A percentile compares a stretch with the other conserved stretches of the same genome.
These are phyloP conservation scores for Hirundichthys speculiger DNA, from an alignment of 2,113 vertebrate species.

Conservation along the genomic window DNA sequence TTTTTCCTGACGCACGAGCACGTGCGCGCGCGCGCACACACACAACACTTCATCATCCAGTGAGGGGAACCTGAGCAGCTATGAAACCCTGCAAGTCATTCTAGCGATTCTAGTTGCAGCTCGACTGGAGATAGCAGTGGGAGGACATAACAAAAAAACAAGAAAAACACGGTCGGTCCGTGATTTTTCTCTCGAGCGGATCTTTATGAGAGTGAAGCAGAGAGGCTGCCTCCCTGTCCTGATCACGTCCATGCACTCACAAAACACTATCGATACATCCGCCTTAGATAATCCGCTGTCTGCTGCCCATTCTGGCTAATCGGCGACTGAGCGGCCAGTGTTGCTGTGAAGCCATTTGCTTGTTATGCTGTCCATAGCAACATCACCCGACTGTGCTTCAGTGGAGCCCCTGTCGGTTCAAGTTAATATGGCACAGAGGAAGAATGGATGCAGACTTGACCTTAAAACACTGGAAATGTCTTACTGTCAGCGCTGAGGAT, in stretches of 20 bases:
- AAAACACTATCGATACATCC: conserved; percentile 29
- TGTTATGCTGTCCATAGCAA: conserved; percentile 30
- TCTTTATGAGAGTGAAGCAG: conserved; percentile 17
- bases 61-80: conserved; percentile 20
- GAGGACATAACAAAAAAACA: too few relatives aligned
- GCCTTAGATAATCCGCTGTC: conserved; percentile 48
- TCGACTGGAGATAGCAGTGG: not conserved
- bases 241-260: conserved; percentile 1
- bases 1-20: conserved; percentile 10
- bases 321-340: conserved; percentile 27
- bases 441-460: conserved; percentile 17
- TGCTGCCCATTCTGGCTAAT: conserved; percentile 42
- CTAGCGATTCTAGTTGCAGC: conserved; percentile 56
- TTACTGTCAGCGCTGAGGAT: not conserved
- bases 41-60: not conserved
- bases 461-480: conserved; percentile 3
- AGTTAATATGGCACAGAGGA: conserved; percentile 6
- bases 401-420: conserved; percentile 54
- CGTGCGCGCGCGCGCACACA: not conserved
- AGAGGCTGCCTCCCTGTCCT: conserved; percentile 19
- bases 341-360: conserved; percentile 19
- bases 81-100: conserved; percentile 72
- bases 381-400: conserved; percentile 31
- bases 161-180: not conserved
- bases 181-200: conserved; percentile 15